Percentiles rank a stretch among this genome's conserved stretches.
Conservation (phyloP, 2,888 invertebrate genomes). For the Arrhopalites spinosus region DNA sequence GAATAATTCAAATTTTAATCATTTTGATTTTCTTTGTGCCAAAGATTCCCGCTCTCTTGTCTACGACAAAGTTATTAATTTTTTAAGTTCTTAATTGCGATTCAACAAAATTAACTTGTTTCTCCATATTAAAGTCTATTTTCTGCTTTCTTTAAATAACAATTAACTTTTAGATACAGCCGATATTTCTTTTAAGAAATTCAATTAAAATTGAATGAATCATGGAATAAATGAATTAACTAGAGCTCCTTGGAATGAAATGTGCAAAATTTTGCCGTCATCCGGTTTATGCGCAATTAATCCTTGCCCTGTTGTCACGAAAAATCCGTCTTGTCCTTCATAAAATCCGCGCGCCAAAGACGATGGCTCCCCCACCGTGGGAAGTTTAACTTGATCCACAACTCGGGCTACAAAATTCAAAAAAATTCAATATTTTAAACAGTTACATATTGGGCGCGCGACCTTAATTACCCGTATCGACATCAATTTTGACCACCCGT, state of each 20-base stretch:
- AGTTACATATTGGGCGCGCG: background rate
- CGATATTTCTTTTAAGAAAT: too few relatives aligned
- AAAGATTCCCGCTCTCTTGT: too few relatives aligned
- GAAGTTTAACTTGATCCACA: slow-evolving; percentile 32
- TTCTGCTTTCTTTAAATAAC: too few relatives aligned
- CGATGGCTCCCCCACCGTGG: slow-evolving; percentile 31
- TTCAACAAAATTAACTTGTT: too few relatives aligned
- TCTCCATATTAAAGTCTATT: too few relatives aligned
- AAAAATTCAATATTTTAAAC: background rate
- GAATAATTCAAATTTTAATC: too few relatives aligned
- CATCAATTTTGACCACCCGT: slow-evolving; percentile 38
- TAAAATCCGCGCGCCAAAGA: slow-evolving; percentile 38
- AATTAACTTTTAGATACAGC: too few relatives aligned
- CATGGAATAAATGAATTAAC: slow-evolving; percentile 21
- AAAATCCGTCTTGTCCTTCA: slow-evolving; percentile 36
- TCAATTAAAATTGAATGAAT: background rate
- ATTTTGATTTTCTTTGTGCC: too few relatives aligned
- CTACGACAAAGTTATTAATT: too few relatives aligned
- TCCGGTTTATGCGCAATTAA: slow-evolving; percentile 17
- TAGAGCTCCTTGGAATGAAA: slow-evolving; percentile 34
- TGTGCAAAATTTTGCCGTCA: slow-evolving; percentile 40
- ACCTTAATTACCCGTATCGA: slow-evolving; percentile 33
- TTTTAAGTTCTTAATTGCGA: too few relatives aligned
- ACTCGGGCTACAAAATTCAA: slow-evolving; percentile 23
- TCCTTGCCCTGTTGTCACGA: slow-evolving; percentile 36